Conservation (phyloP, 2,888 invertebrate species). For the Teinopalpus imperialis region DNA sequence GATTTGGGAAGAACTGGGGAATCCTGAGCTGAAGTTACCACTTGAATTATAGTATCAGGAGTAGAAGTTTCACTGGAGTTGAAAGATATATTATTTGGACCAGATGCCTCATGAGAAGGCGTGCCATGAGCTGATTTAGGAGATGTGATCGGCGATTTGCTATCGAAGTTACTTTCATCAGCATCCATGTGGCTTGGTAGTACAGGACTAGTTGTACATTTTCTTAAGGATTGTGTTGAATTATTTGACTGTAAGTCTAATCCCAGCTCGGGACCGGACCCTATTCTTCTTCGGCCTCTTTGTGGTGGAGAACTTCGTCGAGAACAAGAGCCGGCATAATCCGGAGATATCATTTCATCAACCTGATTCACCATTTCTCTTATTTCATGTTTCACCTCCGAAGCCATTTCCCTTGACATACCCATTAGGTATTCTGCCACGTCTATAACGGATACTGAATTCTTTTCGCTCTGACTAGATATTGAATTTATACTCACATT, state of each 20-base stretch:
- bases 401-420: constrained; percentile 89
- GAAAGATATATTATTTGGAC: constrained; percentile 72
- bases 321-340: constrained; percentile 54
- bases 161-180: constrained; percentile 52
- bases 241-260: constrained; percentile 60
- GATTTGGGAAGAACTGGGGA: constrained; percentile 76
- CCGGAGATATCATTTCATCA: constrained; percentile 84
- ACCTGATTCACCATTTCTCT: constrained; percentile 88
- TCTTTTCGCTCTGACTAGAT: constrained; percentile 84
- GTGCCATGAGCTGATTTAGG: constrained; percentile 71
- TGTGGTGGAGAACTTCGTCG: constrained; percentile 77
- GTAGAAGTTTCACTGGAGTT: constrained; percentile 79
- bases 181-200: constrained; percentile 55
- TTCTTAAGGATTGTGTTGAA: constrained; percentile 52
- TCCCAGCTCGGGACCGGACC: constrained; percentile 71
- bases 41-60: constrained; percentile 77
- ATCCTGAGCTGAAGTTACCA: constrained; percentile 61
- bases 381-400: constrained; percentile 89
- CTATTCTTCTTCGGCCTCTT: constrained; percentile 58
- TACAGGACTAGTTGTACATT: constrained; percentile 75
- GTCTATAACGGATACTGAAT: constrained; percentile 88
- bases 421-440: constrained; percentile 90
- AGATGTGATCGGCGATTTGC: constrained; percentile 58
- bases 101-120: constrained; percentile 68
- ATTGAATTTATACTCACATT: constrained; percentile 74